These are phyloP conservation scores for Leuctra nigra DNA, from an alignment of 2,888 invertebrate genomes.

Conservation along the genomic window DNA sequence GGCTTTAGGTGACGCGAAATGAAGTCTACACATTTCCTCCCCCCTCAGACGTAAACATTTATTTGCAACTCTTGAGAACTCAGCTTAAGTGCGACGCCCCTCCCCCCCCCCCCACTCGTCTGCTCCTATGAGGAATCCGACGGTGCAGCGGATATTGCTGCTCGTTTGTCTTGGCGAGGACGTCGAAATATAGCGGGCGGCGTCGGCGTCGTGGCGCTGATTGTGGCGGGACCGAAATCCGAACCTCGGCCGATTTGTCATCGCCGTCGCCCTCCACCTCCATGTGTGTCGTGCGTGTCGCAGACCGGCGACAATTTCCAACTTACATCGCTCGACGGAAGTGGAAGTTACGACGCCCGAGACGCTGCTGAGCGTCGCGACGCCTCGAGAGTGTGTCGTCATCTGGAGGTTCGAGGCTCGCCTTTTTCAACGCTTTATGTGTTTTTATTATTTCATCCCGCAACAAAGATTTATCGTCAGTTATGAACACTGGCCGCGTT, in stretches of 20 bases:
- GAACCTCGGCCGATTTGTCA: constrained; percentile 26
- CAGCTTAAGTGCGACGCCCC: not conserved
- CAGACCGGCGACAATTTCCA: constrained; percentile 5
- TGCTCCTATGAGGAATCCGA: not conserved
- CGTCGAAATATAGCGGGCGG: constrained; percentile 38
- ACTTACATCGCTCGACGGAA: constrained; percentile 4
- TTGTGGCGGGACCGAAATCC: constrained; percentile 27
- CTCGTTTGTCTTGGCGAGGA: constrained; percentile 39
- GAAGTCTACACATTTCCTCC: constrained; percentile 7
- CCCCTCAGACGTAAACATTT: not conserved
- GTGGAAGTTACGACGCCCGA: not conserved
- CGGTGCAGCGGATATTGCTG: constrained; percentile 40
- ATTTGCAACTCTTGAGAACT: not conserved
- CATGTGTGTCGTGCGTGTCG: not conserved
- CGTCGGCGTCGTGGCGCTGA: constrained; percentile 31
- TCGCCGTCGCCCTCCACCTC: not conserved
- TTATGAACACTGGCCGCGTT: constrained; percentile 9
- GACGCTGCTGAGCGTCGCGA: not conserved
- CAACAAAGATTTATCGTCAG: constrained; percentile 8
- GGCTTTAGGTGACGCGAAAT: not conserved
- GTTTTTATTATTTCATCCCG: not conserved
- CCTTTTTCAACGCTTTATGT: not conserved
- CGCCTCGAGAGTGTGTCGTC: not conserved
- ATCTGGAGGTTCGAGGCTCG: not conserved
- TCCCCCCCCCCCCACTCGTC: not conserved